Evolutionary conservation across 1,140 invertebrate genomes (phyloP).

Genomic region (Hydropsyche tenuis): DNA sequence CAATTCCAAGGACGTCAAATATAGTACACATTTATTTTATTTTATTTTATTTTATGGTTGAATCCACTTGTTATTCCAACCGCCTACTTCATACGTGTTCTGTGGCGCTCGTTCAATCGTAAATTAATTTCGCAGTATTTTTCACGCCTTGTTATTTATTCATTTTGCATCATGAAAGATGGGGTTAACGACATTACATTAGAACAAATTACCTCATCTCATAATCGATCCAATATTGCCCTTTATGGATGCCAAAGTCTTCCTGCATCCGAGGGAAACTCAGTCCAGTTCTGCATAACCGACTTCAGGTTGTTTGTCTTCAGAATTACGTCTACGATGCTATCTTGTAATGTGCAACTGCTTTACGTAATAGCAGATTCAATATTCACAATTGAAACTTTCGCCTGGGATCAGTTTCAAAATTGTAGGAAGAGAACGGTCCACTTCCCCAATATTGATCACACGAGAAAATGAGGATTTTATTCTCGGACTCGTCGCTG

Average conservation of each 20-base stretch:
- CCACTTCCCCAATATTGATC: slow-evolving; percentile 9
- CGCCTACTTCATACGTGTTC: not conserved
- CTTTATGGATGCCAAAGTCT: not conserved
- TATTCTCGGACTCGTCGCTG: too few relatives aligned
- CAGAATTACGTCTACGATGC: too few relatives aligned
- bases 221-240: not conserved
- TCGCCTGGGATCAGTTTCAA: slow-evolving; percentile 15
- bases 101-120: too few relatives aligned
- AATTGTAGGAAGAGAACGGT: slow-evolving; percentile 6
- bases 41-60: not conserved
- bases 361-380: not conserved
- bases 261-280: too few relatives aligned
- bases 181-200: slow-evolving; percentile 2
- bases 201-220: slow-evolving; percentile 3
- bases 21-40: not conserved
- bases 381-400: slow-evolving; percentile 26
- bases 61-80: not conserved
- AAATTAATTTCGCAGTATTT: slow-evolving; percentile 14
- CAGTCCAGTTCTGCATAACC: too few relatives aligned
- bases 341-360: too few relatives aligned
- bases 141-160: not conserved
- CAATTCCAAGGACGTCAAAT: slow-evolving; percentile 1
- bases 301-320: too few relatives aligned
- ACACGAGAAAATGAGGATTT: slow-evolving; percentile 26
- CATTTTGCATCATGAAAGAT: not conserved